These are phyloP conservation scores for Serilophus lunatus DNA, from an alignment of 2,113 vertebrate species.

Conservation along the genomic window DNA sequence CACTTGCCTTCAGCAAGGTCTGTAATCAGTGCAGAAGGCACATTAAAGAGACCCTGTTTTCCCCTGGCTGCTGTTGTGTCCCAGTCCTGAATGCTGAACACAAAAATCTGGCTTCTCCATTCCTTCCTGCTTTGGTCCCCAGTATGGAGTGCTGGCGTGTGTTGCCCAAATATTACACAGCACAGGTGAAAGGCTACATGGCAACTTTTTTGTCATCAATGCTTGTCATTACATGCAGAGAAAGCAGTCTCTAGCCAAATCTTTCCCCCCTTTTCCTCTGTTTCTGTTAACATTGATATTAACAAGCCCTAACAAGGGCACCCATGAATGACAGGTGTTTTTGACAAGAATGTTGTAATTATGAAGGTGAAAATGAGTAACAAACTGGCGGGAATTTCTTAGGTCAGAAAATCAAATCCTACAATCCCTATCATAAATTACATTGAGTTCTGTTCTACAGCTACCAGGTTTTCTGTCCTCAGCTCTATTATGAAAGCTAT, in stretches of 20 bases:
- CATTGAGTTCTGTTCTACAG: neutral
- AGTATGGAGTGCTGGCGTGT: rapidly evolving
- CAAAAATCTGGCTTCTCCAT: neutral
- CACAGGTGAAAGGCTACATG: neutral
- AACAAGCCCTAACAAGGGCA: neutral
- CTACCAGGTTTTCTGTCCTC: neutral
- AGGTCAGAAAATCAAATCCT: neutral
- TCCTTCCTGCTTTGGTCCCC: neutral
- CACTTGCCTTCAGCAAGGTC: neutral
- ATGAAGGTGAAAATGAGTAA: neutral
- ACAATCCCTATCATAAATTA: neutral
- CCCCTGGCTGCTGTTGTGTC: neutral
- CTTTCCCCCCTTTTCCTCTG: neutral
- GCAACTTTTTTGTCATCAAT: neutral
- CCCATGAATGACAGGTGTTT: neutral
- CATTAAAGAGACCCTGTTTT: rapidly evolving
- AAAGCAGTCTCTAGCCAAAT: neutral
- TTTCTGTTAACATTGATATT: neutral
- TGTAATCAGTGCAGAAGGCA: neutral
- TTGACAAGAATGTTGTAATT: neutral
- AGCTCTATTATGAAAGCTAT: neutral
- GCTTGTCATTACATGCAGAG: neutral
- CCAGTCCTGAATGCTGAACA: neutral
- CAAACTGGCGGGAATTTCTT: neutral
- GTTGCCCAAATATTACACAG: neutral